Base-by-base conservation (phyloP, 2,113 vertebrate species). In the Oncorhynchus clarkii region DNA sequence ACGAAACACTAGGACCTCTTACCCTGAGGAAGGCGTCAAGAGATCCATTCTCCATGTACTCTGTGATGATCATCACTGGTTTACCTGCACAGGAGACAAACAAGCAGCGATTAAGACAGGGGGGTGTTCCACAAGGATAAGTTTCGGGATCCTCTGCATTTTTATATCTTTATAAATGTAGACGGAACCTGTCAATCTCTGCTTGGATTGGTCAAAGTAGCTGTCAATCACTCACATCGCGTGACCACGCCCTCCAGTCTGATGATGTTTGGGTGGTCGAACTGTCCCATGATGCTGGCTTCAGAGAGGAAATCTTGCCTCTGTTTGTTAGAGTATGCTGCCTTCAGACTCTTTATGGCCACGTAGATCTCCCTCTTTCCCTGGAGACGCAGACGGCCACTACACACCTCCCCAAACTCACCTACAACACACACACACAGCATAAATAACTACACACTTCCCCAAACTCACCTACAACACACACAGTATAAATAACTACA, bases 41-140 rank as follows among this genome's bases (percentile, higher is more conserved):
- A 67, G 97, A 99, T 45, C 97, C 97, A 22, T 99, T 99, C 88
- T 99, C 97, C 97, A 99, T 99, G 93, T 98, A 99, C 82, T 99
- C 97, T 16, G 97, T 99, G 89, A 99, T 97, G 89, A 99, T 99
- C 97, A 99, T 99, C 76, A 99, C 87, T 0, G 97, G 97, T 84
- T 99, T 99, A 89, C 97, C 97, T 99, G 70, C 6, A 86, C 70
- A 85, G 71, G 0, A 92, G 79, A 87, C 48, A 69, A 51, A 75
- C 73, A 75, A 67, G 5, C 72, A 62, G 29, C 1, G 18, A 20
- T 5, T 64, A 64, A 24, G 72, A 73, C 29, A 73, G 7, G 5
- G 20, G 16, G 5, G 59, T 54, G 51, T 54, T 54, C 51, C 16
- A 54, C 16, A 54, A 54, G 16, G 51, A 54, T 54, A 16, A 4